phyloP scores from a whole-genome alignment of 2,113 vertebrate species.

The Agapornis roseicollis region DNA sequence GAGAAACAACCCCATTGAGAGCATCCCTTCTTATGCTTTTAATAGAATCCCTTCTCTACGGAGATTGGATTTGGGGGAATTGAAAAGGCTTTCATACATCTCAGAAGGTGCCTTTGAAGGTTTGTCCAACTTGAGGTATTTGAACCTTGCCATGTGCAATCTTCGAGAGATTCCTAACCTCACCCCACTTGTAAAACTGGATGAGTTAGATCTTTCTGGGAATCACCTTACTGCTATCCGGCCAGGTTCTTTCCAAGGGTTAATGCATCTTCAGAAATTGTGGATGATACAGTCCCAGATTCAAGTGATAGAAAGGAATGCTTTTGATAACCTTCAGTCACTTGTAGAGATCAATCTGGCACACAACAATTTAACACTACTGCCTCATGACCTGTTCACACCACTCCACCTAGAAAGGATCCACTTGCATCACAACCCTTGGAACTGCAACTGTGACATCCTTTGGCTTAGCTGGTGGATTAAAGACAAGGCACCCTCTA shows the following conservation, averaged over 20 bases:
- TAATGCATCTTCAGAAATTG: slow-evolving; percentile 96
- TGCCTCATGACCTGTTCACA: slow-evolving; percentile 98
- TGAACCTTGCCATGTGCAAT: slow-evolving; percentile 99
- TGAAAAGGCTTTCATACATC: slow-evolving; percentile 97
- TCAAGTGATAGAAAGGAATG: slow-evolving; percentile 96
- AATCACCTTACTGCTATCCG: slow-evolving; percentile 92
- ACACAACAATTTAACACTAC: slow-evolving; percentile 95
- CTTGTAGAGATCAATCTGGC: slow-evolving; percentile 97
- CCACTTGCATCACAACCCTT: slow-evolving; percentile 97
- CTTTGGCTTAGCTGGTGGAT: slow-evolving; percentile 99
- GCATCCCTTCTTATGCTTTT: slow-evolving; percentile 98
- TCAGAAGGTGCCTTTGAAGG: slow-evolving; percentile 99
- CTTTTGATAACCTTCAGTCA: slow-evolving; percentile 97
- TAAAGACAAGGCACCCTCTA: slow-evolving; percentile 97
- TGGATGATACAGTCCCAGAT: slow-evolving; percentile 99
- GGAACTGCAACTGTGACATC: slow-evolving; percentile 99
- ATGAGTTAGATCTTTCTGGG: slow-evolving; percentile 98
- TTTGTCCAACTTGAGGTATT: slow-evolving; percentile 96
- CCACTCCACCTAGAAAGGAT: slow-evolving; percentile 96
- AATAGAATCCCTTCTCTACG: slow-evolving; percentile 96
- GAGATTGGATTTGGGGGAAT: slow-evolving; percentile 92
- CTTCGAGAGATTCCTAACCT: slow-evolving; percentile 98
- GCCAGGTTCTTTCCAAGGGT: slow-evolving; percentile 97
- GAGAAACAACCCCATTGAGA: slow-evolving; percentile 97
- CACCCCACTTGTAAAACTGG: slow-evolving; percentile 92